Base-by-base conservation (phyloP, 2,888 invertebrate species). In the Ormyrus rosae region DNA sequence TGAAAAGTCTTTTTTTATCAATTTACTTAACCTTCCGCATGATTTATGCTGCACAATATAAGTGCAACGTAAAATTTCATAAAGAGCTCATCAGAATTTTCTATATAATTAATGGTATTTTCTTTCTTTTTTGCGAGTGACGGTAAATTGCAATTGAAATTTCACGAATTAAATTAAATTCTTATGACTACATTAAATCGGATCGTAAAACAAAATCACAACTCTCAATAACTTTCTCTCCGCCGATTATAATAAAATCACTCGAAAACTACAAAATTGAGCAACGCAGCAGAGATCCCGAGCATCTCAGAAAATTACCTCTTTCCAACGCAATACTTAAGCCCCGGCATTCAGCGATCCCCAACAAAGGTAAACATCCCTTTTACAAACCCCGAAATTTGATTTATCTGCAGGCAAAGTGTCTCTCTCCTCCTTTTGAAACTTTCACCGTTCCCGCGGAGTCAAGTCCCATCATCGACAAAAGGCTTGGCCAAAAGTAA, bases 401-500 rank as follows among this genome's bases (percentile, higher is more conserved):
- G 60, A 76, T 75, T 80, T 75, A 71, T 70, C 69, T 45, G 7
- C 51, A 8, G 9, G 46, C 7, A 19, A 71, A 71, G 55, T 11
- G 45, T 10, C 19, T 19, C 19, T 19, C 19, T 19, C 19, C 19
- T 19, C 19, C 19, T 19, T 19, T 19, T 19, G 19, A 19, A 19
- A 19, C 19, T 19, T 19, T 19, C 19, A 19, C 19, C 19, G 19
- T 19, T 19, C 19, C 19, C 55, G 13, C 46, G 50, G 48, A 68
- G 73, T 70, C 69, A 65, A 75, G 19, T 13, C 53, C 70, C 68
- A 64, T 79, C 55, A 50, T 45, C n/a, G 46, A 51, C 71, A 56
- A 79, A 79, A 60, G 69, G 56, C 34, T 9, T 34, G 9, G 19
- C 13, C 11, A 60, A 74, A 74, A 80, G 56, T 50, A 80, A 65